Evolutionary conservation across 2,113 vertebrate species (phyloP), one percentile per base, ranked within the genome.

Genomic region (Cettia cetti): DNA sequence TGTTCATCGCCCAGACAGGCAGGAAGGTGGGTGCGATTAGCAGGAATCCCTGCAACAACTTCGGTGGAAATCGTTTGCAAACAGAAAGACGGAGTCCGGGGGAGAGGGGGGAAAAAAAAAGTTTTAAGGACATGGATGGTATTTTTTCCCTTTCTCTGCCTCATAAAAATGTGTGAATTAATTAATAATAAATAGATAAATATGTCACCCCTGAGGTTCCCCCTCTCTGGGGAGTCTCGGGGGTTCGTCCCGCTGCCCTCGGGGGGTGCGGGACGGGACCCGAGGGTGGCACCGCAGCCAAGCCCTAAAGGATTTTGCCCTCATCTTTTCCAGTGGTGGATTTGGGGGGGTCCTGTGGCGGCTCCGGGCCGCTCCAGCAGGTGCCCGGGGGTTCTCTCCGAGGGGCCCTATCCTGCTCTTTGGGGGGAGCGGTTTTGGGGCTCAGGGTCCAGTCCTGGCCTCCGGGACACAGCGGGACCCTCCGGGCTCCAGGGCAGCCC

Each of bases 11-110:
- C n/a, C 75, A 44, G 68, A 86, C 56, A 79, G 60, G 52, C 56
- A 74, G 57, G 44, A 79, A 88, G 72, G 78, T 79, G 92, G 69
- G 72, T 31, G 61, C 15, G 13, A 89, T 76, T 77, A 68, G 72
- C 45, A 45, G 77, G 89, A 84, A 74, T 85, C 66, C 60, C n/a
- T 74, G 56, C 44, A 30, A 28, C 23, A 11, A 82, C 37, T 59
- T 92, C 44, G n/a, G 65, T 52, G 81, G 35, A 87, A 95, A 89
- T 19, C 35, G 57, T 53, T 93, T 40, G 64, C 37, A 19, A 86
- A 50, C 28, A 45, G 72, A n/a, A 50, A 44, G 24, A 24, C 2
- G 12, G 59, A 82, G 13, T 22, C 11, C 4, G 12, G 24, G 28
- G 3, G 4, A 72, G 17, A 11, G 11, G 28, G 9, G 2, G 3